A percentile compares a stretch with the other conserved stretches of the same genome.
Evolutionary conservation across 1,140 invertebrate genomes (phyloP).

Genomic region (Calliopsis andreniformis): DNA sequence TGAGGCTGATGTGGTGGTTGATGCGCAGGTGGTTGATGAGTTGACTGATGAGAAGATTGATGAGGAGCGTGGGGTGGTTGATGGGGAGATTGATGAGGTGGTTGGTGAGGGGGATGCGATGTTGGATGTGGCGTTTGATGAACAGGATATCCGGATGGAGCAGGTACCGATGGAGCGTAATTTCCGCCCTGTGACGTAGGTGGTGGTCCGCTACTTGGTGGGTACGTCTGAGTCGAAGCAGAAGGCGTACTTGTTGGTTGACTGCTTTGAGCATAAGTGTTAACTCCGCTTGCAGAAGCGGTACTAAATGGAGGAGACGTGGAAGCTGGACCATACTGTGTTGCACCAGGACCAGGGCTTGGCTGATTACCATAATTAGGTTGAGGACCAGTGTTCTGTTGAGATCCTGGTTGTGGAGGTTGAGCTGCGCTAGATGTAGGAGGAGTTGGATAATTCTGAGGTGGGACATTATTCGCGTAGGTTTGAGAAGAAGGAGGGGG

Average conservation of each 20-base stretch:
- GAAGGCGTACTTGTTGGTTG: constrained; percentile 78
- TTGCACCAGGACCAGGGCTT: constrained; percentile 75
- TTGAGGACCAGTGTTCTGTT: constrained; percentile 73
- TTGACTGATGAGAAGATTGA: constrained; percentile 66
- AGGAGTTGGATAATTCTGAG: constrained; percentile 77
- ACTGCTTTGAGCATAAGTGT: constrained; percentile 78
- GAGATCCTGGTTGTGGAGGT: constrained; percentile 73
- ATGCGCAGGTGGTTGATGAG: constrained; percentile 63
- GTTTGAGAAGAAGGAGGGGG: constrained; percentile 78
- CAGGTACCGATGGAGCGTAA: constrained; percentile 70
- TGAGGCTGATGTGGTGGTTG: constrained; percentile 68
- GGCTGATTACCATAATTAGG: constrained; percentile 77
- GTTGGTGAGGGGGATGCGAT: constrained; percentile 62
- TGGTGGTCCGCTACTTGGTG: constrained; percentile 74
- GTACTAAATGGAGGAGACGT: constrained; percentile 77
- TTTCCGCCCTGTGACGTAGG: constrained; percentile 74
- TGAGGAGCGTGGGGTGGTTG: constrained; percentile 60
- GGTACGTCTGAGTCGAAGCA: constrained; percentile 80
- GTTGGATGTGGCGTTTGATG: constrained; percentile 70
- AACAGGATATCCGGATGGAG: constrained; percentile 74
- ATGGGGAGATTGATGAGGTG: constrained; percentile 70
- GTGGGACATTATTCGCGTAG: constrained; percentile 77
- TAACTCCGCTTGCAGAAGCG: constrained; percentile 71
- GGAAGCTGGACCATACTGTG: constrained; percentile 76
- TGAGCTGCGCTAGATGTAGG: constrained; percentile 73